Base-by-base conservation (phyloP, 2,113 vertebrate genomes). In the Uria aalge region DNA sequence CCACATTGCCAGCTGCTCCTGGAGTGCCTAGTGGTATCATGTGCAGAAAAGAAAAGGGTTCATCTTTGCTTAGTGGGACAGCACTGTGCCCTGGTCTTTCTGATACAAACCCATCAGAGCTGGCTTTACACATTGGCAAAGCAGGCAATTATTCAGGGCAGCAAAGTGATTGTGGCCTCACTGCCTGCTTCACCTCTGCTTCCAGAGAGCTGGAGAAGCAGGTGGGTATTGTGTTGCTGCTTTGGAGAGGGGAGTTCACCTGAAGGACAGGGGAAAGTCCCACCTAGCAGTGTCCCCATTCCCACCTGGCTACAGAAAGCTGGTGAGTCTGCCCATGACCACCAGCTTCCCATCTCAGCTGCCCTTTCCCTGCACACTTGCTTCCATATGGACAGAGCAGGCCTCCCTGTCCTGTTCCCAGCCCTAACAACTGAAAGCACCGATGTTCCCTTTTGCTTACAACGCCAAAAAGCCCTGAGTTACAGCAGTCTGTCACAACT, bases 301-400 rank as follows among this genome's bases (percentile, higher is more conserved):
- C 55, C 73, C 40, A 9, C 22, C 50, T 23, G n/a, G 45, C 41
- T 87, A 45, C 59, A 92, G 64, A 85, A 87, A 69, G 45, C 40
- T 69, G 64, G 20, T 4, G 38, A 74, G 68, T 69, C 63, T 34
- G 38, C 17, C 9, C 43, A 29, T 34, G 22, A 34, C 12, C 19
- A 11, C 68, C 45, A 57, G 26, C 52, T 68, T 68, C 47, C 62
- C 57, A 48, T 22, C 45, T 66, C 73, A 36, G 45, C 55, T 57
- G 48, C 81, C 50, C 52, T 48, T 69, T 60, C n/a, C 57, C 27
- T 59, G 45, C 59, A 23, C 0, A 0, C 40, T 64, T 29, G 21
- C 50, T 40, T 80, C 50, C 36, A 12, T 19, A 34, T 0, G 3
- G 68, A 32, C 22, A 60, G 43, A 86, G 55, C 14, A 59, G 47